These are phyloP conservation scores for Albula goreensis DNA, from an alignment of 2,113 vertebrate species.

Conservation along the genomic window DNA sequence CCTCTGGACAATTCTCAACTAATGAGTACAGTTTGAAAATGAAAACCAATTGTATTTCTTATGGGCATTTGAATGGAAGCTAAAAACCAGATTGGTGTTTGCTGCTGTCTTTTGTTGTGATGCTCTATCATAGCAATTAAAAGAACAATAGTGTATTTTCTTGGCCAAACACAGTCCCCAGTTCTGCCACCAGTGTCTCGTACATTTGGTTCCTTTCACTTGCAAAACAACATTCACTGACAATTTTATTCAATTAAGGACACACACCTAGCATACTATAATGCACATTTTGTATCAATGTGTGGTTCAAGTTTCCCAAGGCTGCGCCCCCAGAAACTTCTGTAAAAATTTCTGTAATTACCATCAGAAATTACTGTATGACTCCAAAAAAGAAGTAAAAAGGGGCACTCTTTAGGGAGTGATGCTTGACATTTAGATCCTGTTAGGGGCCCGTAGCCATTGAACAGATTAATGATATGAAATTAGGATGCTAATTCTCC, in stretches of 20 bases:
- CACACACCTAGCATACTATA: background rate
- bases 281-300: background rate
- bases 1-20: slow-evolving; percentile 2
- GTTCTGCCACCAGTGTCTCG: background rate
- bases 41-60: background rate
- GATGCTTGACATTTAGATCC: background rate
- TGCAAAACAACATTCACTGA: background rate
- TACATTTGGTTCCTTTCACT: background rate
- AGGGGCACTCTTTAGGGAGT: background rate
- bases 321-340: too few species aligned
- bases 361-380: background rate
- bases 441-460: background rate
- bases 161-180: background rate
- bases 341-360: background rate
- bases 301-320: background rate
- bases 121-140: background rate
- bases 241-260: background rate
- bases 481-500: background rate
- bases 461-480: background rate
- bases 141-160: background rate
- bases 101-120: background rate
- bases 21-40: background rate
- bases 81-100: background rate
- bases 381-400: background rate
- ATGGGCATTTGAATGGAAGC: background rate